phyloP scores from a whole-genome alignment of 2,797 vertebrate genomes.

The Acropternis orthonyx region DNA sequence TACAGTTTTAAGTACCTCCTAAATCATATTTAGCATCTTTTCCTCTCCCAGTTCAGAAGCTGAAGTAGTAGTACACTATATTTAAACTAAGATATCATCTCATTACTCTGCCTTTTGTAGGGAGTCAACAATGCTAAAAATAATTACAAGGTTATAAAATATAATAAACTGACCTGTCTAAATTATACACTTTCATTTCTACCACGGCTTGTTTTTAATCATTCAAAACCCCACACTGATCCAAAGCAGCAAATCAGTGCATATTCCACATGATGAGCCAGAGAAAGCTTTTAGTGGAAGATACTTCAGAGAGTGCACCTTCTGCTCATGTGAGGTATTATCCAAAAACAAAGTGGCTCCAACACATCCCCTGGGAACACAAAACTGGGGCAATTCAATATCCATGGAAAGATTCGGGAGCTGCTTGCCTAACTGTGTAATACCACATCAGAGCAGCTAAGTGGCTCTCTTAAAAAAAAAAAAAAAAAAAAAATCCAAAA shows the following conservation, averaged over 20 bases:
- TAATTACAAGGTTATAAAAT: background rate
- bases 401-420: background rate
- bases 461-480: rapidly evolving
- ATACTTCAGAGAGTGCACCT: background rate
- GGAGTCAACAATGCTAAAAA: background rate
- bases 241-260: background rate
- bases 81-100: background rate
- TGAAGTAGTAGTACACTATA: background rate
- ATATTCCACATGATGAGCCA: rapidly evolving
- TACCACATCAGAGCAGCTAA: background rate
- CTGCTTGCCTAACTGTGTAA: background rate
- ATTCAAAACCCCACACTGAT: background rate
- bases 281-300: background rate
- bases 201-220: background rate
- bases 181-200: background rate
- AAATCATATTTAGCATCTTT: background rate
- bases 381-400: background rate
- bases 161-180: background rate
- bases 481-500: background rate
- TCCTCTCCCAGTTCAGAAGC: background rate
- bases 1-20: background rate
- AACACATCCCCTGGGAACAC: rapidly evolving
- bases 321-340: background rate
- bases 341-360: background rate
- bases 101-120: background rate